Percentiles rank a stretch among this genome's conserved stretches.
phyloP scores from a whole-genome alignment of 2,888 invertebrate genomes.

The Subacronicta megacephala region DNA sequence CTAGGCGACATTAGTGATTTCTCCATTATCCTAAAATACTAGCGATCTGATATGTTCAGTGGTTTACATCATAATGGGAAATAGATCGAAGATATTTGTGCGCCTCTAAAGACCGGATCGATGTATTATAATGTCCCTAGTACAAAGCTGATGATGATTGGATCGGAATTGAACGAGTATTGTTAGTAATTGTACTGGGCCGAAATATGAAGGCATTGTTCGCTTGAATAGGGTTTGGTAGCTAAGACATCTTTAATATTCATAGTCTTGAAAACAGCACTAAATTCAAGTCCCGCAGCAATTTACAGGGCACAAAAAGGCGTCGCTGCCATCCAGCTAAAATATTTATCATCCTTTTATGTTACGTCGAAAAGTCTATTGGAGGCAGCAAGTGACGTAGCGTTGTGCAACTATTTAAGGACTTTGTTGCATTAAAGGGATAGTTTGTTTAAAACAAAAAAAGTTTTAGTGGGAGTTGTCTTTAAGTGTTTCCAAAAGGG shows the following conservation, averaged over 20 bases:
- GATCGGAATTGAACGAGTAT: background rate
- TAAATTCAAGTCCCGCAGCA: constrained; percentile 23
- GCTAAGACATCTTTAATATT: constrained; percentile 21
- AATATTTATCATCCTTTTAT: constrained; percentile 36
- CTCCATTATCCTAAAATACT: constrained; percentile 19
- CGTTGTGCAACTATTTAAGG: background rate
- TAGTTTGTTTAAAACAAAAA: background rate
- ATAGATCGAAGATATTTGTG: constrained; percentile 18
- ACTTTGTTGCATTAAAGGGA: background rate
- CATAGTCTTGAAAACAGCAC: constrained; percentile 15
- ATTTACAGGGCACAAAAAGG: constrained; percentile 15
- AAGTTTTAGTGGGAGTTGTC: background rate
- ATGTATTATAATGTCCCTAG: background rate
- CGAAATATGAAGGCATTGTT: constrained; percentile 3
- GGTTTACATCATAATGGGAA: constrained; percentile 6
- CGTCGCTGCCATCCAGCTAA: constrained; percentile 16
- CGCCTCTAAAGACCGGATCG: background rate
- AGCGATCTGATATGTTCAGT: constrained; percentile 22
- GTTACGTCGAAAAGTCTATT: constrained; percentile 10
- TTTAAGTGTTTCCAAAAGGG: no score
- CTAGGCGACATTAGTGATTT: constrained; percentile 22
- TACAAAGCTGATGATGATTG: background rate
- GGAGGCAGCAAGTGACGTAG: constrained; percentile 6
- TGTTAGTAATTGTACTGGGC: background rate
- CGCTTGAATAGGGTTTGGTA: background rate